phyloP scores from a whole-genome alignment of 2,888 invertebrate genomes.

The Toxonevra muliebris region DNA sequence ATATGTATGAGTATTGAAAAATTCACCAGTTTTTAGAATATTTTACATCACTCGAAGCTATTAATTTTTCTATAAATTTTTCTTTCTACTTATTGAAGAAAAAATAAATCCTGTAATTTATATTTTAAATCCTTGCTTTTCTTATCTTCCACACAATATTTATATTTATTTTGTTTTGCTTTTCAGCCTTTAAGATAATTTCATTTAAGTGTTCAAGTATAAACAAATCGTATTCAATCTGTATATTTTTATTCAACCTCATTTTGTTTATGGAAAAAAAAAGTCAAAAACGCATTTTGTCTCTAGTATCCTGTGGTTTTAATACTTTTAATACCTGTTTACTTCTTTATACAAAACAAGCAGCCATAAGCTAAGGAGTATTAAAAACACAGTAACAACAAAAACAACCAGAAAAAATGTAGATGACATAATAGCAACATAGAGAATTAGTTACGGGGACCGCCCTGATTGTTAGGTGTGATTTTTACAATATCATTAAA shows the following conservation, averaged over 20 bases:
- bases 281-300: too few species aligned
- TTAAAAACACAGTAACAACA: slow-evolving; percentile 12
- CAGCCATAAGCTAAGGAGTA: not conserved
- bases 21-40: too few species aligned
- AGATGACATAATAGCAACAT: slow-evolving; percentile 52
- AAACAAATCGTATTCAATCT: not conserved
- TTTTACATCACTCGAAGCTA: too few species aligned
- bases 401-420: slow-evolving; percentile 25
- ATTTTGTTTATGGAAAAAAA: not conserved
- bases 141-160: not conserved
- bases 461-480: slow-evolving; percentile 59
- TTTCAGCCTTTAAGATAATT: slow-evolving; percentile 8
- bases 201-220: not conserved
- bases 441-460: slow-evolving; percentile 46
- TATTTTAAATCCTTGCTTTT: not conserved
- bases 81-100: too few species aligned
- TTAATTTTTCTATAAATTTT: too few species aligned
- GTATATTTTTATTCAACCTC: not conserved
- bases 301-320: slow-evolving; percentile 53
- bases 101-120: not conserved
- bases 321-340: slow-evolving; percentile 48
- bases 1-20: too few species aligned
- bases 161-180: slow-evolving; percentile 2
- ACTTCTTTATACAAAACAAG: slow-evolving; percentile 7
- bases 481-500: slow-evolving; percentile 59